Conservation (phyloP, 2,113 vertebrate genomes). For the Raja brachyura region DNA sequence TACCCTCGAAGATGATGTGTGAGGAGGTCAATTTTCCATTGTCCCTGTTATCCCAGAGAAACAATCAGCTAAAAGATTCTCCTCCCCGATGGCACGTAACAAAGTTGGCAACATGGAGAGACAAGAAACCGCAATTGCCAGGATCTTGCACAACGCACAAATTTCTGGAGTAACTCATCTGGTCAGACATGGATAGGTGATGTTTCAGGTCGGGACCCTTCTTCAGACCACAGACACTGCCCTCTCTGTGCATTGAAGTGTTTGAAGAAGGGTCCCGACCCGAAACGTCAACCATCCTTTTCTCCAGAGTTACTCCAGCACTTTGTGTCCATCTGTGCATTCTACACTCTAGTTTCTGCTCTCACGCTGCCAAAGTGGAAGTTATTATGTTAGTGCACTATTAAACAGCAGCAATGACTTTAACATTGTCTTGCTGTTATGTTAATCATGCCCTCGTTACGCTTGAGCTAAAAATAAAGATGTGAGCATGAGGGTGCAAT, state of each 20-base stretch:
- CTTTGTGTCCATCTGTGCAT: no score
- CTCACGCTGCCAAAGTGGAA: not conserved
- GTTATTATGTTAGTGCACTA: not conserved
- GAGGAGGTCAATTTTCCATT: not conserved
- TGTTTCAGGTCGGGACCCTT: no score
- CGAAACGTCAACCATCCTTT: no score
- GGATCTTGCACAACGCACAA: no score
- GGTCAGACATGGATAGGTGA: no score
- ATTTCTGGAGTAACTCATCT: no score
- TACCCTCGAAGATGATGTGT: not conserved
- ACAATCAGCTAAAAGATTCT: not conserved
- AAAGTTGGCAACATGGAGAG: no score
- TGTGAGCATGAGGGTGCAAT: not conserved
- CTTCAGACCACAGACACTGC: not conserved
- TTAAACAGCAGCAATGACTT: not conserved
- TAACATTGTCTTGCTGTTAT: not conserved
- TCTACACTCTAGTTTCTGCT: not conserved
- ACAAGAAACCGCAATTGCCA: no score
- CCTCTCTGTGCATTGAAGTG: no score
- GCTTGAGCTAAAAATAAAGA: no score
- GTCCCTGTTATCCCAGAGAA: not conserved
- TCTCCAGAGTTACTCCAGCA: no score
- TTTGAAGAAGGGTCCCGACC: no score
- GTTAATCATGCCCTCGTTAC: not conserved
- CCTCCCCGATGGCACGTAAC: not conserved